Evolutionary conservation across 2,888 invertebrate genomes (phyloP), one percentile per base, ranked within the genome.

Genomic region (Vesta saturnalis): DNA sequence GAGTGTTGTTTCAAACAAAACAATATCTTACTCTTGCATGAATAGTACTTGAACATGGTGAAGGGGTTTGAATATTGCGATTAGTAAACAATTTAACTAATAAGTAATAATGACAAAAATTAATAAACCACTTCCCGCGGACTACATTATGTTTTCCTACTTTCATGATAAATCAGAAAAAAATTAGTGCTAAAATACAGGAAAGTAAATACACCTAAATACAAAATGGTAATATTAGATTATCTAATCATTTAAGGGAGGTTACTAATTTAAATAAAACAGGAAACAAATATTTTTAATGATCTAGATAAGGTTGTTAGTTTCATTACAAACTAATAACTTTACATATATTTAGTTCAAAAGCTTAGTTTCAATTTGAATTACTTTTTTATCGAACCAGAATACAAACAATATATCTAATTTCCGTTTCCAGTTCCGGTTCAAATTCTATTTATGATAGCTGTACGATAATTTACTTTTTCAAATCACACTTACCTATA

Each of bases 391-490:
- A 52, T 52, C 52, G 52, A 52, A 19, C 52, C 8, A 18, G 21
- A 18, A 19, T 52, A 52, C 19, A 52, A 52, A 52, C 19, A 52
- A 52, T 52, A 52, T 52, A 52, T 52, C 52, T 52, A 52, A 52
- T 52, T 52, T 52, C 52, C 52, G 52, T 52, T 52, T 52, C 52
- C 52, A 52, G 52, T 52, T 52, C 52, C 52, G 18, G 52, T 52
- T 52, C 52, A 52, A 52, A 52, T 52, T 39, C 39, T 39, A 39
- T 23, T 23, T 52, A 19, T 52, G 52, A 52, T 52, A 52, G 19
- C n/a, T 52, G 19, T 10, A 52, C 52, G 52, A 52, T 52, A 52
- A 52, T 52, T 52, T 52, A 18, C 15, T 52, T 52, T 52, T 19
- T 8, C 19, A n/a, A n/a, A n/a, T n/a, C n/a, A n/a, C n/a, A n/a